Base-by-base conservation (phyloP, 1,140 invertebrate species). In the Samia ricini region DNA sequence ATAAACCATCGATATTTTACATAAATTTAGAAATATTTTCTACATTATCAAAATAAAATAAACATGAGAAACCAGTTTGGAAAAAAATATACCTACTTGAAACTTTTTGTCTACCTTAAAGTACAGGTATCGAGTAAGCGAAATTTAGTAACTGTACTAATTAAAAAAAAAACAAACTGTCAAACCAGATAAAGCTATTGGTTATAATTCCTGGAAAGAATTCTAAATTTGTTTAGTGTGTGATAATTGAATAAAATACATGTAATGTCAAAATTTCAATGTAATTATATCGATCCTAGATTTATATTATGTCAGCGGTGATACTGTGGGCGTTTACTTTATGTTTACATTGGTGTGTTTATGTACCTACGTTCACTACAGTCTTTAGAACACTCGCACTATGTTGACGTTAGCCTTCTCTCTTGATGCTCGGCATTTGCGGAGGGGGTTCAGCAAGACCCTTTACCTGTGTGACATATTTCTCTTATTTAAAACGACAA, bases 401-500 rank as follows among this genome's bases (percentile, higher is more conserved):
- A 63, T 58, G 42, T 24, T n/a, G 51, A 42, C 19, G 59, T 69
- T 89, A 89, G 74, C 85, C 87, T 73, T 89, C 87, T 24, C 87
- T 67, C 58, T 89, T 89, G 77, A 89, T 89, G 69, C 75, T 89
- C 6, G 87, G 87, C 87, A 89, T 89, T 66, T 89, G 87, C 49
- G 87, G 87, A 18, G 87, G 87, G 0, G 87, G 87, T 52, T 89
- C 87, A 52, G 87, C 87, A 18, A 89, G 69, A 2, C 87, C 87
- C 76, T 89, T 89, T 56, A 89, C 87, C 87, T 89, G 77, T 0
- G 74, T 5, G 26, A 42, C 33, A 42, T 42, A 36, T 36, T 8
- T 42, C 0, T 4, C 33, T 42, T 42, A 8, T 26, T 26, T 26
- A 26, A 4, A n/a, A n/a, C n/a, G n/a, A 26, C 26, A 26, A 26